A percentile compares a stretch with the other conserved stretches of the same genome.
Evolutionary conservation across 2,888 invertebrate genomes (phyloP).

Genomic region (Orthosia gothica): DNA sequence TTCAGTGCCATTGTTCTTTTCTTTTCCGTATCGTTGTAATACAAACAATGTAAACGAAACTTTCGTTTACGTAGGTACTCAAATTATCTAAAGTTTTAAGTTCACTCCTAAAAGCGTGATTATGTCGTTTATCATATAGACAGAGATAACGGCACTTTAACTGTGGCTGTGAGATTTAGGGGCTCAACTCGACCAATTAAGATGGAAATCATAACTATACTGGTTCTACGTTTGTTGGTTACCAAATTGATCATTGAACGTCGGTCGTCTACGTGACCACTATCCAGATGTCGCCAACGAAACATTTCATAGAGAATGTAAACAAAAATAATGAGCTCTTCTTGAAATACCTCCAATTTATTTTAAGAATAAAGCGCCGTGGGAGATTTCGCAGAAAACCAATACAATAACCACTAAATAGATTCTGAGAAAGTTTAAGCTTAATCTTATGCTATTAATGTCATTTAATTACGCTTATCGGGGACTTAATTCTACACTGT

Average conservation of each 20-base stretch:
- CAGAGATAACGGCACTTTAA: constrained; percentile 25
- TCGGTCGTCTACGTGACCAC: constrained; percentile 9
- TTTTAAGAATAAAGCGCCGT: constrained; percentile 32
- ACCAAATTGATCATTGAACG: not conserved
- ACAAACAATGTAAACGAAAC: no score
- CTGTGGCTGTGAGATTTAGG: constrained; percentile 4
- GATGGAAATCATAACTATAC: constrained; percentile 20
- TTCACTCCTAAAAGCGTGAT: constrained; percentile 2
- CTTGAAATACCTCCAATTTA: constrained; percentile 13
- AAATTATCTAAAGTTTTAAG: not conserved
- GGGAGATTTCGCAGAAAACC: constrained; percentile 20
- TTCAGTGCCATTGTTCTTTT: not conserved
- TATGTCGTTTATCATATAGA: constrained; percentile 9
- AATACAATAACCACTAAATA: constrained; percentile 20
- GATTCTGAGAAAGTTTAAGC: constrained; percentile 6
- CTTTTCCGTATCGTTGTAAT: not conserved
- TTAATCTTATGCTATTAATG: constrained; percentile 32
- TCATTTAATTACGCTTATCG: constrained; percentile 64
- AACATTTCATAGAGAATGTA: constrained; percentile 2
- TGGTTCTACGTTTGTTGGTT: constrained; percentile 5
- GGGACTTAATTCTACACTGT: constrained; percentile 59
- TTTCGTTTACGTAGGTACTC: no score
- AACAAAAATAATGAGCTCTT: constrained; percentile 41
- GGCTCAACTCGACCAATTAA: not conserved
- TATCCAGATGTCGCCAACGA: constrained; percentile 11